These are phyloP conservation scores for Pedetes capensis DNA, from an alignment of 2,113 vertebrate species.

Conservation along the genomic window DNA sequence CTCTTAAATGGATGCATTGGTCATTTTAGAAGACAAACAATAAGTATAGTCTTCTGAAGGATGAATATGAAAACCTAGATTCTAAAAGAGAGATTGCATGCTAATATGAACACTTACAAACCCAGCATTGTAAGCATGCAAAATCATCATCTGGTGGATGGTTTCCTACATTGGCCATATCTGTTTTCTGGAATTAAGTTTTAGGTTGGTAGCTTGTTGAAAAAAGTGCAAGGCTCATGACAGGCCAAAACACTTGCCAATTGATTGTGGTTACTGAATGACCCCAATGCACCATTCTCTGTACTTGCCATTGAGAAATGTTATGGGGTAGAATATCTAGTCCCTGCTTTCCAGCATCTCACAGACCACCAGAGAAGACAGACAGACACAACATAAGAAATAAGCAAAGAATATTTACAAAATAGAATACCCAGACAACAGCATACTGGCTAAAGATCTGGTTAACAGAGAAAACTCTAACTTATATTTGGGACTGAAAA, in stretches of 20 bases:
- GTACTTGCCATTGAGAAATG: background rate
- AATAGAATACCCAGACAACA: background rate
- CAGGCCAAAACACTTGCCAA: conserved; percentile 22
- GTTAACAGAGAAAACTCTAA: background rate
- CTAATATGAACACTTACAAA: background rate
- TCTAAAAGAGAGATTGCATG: conserved; percentile 18
- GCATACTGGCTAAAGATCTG: background rate
- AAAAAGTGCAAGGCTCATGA: conserved; percentile 8
- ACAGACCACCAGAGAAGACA: background rate
- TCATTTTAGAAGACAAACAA: background rate
- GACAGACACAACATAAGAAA: background rate
- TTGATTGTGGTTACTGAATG: background rate
- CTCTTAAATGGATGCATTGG: conserved; percentile 4
- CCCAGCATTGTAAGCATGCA: background rate
- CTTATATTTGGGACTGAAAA: background rate
- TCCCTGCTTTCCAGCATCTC: background rate
- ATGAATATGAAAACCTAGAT: background rate
- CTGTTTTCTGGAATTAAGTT: conserved; percentile 32
- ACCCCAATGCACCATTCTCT: background rate
- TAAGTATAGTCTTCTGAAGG: background rate
- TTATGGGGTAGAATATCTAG: background rate
- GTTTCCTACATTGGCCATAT: background rate
- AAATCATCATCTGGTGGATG: background rate
- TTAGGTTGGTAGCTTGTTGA: conserved; percentile 3
- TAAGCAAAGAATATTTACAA: background rate